Evolutionary conservation across 2,113 vertebrate species (phyloP).

Genomic region (Pelobates fuscus): DNA sequence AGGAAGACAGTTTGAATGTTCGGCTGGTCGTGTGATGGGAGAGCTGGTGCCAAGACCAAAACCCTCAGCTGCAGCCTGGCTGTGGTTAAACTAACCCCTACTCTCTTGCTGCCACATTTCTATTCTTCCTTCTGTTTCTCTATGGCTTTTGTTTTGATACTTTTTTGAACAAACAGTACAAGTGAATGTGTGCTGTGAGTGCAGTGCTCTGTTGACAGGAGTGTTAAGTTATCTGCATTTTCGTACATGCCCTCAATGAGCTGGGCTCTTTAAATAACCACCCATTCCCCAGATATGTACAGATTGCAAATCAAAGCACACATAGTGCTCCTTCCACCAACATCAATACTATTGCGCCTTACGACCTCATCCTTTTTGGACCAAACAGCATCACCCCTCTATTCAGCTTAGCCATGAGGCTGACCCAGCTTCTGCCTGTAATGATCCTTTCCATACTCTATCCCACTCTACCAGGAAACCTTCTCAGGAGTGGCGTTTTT

Average conservation of each 20-base stretch:
- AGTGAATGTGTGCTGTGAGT: conserved; percentile 43
- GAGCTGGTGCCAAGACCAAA: conserved; percentile 65
- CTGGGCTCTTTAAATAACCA: conserved; percentile 40
- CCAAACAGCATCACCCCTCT: not conserved
- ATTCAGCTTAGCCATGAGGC: not conserved
- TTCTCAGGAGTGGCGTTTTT: conserved; percentile 41
- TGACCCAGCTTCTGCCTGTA: not conserved
- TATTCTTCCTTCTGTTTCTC: conserved; percentile 63
- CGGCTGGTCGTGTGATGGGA: conserved; percentile 52
- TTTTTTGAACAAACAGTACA: conserved; percentile 54
- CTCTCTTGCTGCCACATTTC: conserved; percentile 68
- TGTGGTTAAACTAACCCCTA: conserved; percentile 55
- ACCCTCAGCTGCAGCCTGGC: conserved; percentile 60
- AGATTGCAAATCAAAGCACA: conserved; percentile 3
- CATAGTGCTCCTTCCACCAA: conserved; percentile 1
- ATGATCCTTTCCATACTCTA: conserved; percentile 11
- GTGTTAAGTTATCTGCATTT: conserved; percentile 60
- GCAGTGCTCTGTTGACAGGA: conserved; percentile 59
- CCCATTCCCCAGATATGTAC: not conserved
- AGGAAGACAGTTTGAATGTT: conserved; percentile 88
- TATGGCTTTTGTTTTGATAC: conserved; percentile 58
- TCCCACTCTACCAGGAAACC: conserved; percentile 1
- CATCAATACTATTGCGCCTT: conserved; percentile 23
- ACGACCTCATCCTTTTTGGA: conserved; percentile 18
- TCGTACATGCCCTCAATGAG: conserved; percentile 51